Evolutionary conservation across 2,797 vertebrate genomes (phyloP).

Genomic region (Setipinna tenuifilis): DNA sequence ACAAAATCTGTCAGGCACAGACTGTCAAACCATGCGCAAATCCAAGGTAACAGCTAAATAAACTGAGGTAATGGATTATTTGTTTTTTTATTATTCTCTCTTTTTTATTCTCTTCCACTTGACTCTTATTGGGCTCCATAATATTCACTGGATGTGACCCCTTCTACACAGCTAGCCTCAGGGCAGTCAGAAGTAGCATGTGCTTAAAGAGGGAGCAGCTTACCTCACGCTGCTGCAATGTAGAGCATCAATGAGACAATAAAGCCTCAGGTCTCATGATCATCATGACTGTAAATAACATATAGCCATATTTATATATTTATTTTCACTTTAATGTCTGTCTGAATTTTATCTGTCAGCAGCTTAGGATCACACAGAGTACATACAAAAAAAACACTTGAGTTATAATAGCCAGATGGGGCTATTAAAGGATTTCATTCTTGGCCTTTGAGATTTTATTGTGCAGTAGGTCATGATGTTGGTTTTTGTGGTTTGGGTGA

Average conservation of each 20-base stretch:
- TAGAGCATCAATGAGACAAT: not conserved
- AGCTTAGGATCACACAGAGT: not conserved
- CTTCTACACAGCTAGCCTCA: not conserved
- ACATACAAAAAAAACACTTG: not conserved
- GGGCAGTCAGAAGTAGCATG: not conserved
- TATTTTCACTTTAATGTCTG: not conserved
- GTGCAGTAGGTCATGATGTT: conserved; percentile 8
- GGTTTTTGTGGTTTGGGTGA: conserved; percentile 13
- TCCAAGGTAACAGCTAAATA: too few relatives aligned
- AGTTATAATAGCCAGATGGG: not conserved
- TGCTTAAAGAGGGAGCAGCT: not conserved
- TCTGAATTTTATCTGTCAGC: not conserved
- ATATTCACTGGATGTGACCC: not conserved
- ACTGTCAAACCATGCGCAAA: too few relatives aligned
- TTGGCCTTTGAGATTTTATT: not conserved
- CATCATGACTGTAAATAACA: not conserved
- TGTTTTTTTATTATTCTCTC: too few relatives aligned
- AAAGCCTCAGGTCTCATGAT: not conserved
- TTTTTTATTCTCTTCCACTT: too few relatives aligned
- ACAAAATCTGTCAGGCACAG: too few relatives aligned
- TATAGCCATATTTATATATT: not conserved
- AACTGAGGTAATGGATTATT: too few relatives aligned
- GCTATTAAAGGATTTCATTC: conserved; percentile 1
- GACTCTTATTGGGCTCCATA: not conserved
- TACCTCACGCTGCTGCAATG: not conserved